Conservation (phyloP, 92 coral and sea anemone species). For the Blastomussa wellsi region DNA sequence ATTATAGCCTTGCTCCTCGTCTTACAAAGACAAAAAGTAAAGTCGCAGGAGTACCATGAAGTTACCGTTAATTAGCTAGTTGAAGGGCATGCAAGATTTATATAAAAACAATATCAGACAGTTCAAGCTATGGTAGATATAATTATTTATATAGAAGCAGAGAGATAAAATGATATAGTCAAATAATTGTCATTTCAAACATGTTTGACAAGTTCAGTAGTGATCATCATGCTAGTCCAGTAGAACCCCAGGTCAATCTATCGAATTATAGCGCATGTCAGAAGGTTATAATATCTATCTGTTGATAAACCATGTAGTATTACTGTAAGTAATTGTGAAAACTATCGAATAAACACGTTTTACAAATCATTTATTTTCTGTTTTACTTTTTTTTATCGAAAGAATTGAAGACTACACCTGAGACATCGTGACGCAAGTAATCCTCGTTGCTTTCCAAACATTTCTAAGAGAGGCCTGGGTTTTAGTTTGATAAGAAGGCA, state of each 20-base stretch:
- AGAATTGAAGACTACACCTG: too few species aligned
- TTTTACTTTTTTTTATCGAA: neutral
- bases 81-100: neutral
- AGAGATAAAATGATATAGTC: neutral
- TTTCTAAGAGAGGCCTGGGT: neutral
- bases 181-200: neutral
- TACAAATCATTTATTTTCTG: neutral
- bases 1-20: neutral
- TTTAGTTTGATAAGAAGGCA: neutral
- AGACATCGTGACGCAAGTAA: too few species aligned
- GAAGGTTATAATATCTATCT: neutral
- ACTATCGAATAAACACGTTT: neutral
- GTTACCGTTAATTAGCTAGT: neutral
- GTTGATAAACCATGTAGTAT: neutral
- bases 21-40: neutral
- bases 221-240: too few species aligned
- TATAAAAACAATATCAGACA: neutral
- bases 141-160: neutral
- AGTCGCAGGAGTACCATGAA: neutral
- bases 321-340: neutral
- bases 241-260: too few species aligned
- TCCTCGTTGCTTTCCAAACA: neutral
- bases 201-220: neutral
- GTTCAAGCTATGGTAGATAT: neutral
- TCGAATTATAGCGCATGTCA: too few species aligned